Conservation (phyloP, 2,113 vertebrate genomes). For the Mandrillus leucophaeus region DNA sequence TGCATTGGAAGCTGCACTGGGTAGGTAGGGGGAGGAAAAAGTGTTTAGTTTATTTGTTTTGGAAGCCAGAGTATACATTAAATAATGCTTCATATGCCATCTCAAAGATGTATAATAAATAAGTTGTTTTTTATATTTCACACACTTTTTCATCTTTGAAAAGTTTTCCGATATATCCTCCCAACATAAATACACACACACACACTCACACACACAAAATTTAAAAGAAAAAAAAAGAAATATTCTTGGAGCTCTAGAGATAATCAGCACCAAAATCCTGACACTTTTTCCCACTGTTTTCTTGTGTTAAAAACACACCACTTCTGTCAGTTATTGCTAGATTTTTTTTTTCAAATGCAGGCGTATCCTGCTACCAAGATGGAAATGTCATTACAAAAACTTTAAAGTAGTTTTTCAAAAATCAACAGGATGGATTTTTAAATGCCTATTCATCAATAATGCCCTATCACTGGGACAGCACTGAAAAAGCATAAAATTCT, state of each 20-base stretch:
- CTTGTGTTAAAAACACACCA: slow-evolving; percentile 70
- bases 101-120: slow-evolving; percentile 31
- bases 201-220: not conserved
- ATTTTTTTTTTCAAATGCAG: slow-evolving; percentile 24
- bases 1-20: not conserved
- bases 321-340: slow-evolving; percentile 70
- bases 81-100: not conserved
- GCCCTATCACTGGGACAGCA: slow-evolving; percentile 28
- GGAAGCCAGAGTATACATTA: not conserved
- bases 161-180: slow-evolving; percentile 44
- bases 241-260: slow-evolving; percentile 61
- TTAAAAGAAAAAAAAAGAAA: not conserved
- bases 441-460: slow-evolving; percentile 66
- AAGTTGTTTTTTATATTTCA: slow-evolving; percentile 36
- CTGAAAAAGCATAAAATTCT: slow-evolving; percentile 14
- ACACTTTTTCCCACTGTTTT: slow-evolving; percentile 58
- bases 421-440: slow-evolving; percentile 47
- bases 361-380: slow-evolving; percentile 53
- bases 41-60: not conserved
- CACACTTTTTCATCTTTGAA: slow-evolving; percentile 41
- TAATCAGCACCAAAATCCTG: slow-evolving; percentile 68
- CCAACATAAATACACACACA: slow-evolving; percentile 23
- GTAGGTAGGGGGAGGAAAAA: not conserved
- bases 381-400: slow-evolving; percentile 69
- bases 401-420: slow-evolving; percentile 59